Conservation (phyloP, 2,113 vertebrate species). For the Turdus rufiventris region DNA sequence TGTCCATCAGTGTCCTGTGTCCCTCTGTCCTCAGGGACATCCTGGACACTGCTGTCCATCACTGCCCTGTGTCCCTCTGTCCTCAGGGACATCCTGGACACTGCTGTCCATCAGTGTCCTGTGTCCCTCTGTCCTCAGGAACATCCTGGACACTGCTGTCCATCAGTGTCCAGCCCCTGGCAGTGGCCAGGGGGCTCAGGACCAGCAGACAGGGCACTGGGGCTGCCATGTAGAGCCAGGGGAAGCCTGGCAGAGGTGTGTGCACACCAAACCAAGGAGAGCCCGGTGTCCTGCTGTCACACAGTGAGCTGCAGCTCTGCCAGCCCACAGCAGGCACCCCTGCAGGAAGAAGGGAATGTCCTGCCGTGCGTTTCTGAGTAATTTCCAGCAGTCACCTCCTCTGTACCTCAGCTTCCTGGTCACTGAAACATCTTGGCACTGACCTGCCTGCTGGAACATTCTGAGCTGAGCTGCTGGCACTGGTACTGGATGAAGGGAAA, state of each 20-base stretch:
- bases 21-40: too few relatives aligned
- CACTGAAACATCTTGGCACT: not conserved
- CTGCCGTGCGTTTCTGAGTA: fast-evolving
- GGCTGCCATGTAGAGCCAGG: too few relatives aligned
- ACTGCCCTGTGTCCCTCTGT: too few relatives aligned
- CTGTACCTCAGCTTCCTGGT: not conserved
- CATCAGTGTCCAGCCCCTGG: too few relatives aligned
- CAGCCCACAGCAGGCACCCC: not conserved
- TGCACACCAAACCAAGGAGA: fast-evolving
- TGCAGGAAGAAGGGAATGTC: not conserved
- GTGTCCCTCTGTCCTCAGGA: too few relatives aligned
- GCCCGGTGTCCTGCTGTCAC: fast-evolving
- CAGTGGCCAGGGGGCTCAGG: not conserved
- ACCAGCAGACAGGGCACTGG: fast-evolving
- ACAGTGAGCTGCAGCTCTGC: fast-evolving
- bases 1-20: too few relatives aligned
- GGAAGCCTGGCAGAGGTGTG: fast-evolving
- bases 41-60: too few relatives aligned
- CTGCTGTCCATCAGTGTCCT: too few relatives aligned
- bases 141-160: not conserved
- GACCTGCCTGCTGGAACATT: not conserved
- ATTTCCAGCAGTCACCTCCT: not conserved
- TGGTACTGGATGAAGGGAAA: not conserved
- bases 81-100: too few relatives aligned
- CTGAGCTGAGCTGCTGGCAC: not conserved